These are phyloP conservation scores for Chaetura pelagica DNA, from an alignment of 2,113 vertebrate genomes.

Conservation along the genomic window DNA sequence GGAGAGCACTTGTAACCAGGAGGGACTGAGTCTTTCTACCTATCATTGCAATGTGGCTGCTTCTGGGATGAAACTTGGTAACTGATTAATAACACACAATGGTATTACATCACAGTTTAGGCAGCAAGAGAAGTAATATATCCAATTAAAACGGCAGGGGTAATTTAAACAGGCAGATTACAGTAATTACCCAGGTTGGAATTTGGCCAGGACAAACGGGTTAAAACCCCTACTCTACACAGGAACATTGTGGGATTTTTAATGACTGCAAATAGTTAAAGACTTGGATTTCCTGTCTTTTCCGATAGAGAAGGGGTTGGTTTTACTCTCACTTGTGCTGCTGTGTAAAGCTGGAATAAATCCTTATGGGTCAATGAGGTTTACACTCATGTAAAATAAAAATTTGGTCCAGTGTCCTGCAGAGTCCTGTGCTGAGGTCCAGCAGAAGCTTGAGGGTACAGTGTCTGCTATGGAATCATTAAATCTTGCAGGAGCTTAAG, in stretches of 20 bases:
- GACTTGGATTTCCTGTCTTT: constrained; percentile 30
- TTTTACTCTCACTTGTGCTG: neutral
- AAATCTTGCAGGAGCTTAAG: neutral
- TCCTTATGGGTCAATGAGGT: neutral
- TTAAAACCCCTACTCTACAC: constrained; percentile 59
- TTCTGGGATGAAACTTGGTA: constrained; percentile 55
- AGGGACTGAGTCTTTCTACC: constrained; percentile 9
- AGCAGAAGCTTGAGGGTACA: neutral
- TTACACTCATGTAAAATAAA: neutral
- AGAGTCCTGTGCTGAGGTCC: neutral
- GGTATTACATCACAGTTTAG: constrained; percentile 68
- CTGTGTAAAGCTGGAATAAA: neutral
- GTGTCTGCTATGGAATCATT: neutral
- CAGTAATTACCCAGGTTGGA: constrained; percentile 73
- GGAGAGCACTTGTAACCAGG: neutral
- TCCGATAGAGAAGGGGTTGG: neutral
- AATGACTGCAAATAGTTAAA: constrained; percentile 54
- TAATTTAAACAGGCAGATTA: constrained; percentile 76
- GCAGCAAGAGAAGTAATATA: constrained; percentile 67
- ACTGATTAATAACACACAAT: constrained; percentile 70
- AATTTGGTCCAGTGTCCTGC: neutral
- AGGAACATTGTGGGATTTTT: constrained; percentile 51
- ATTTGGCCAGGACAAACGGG: constrained; percentile 70
- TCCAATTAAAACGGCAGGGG: constrained; percentile 76
- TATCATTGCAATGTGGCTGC: neutral